Evolutionary conservation across 2,888 invertebrate species (phyloP), one percentile per base, ranked within the genome.

Genomic region (Drosophila bunnanda): DNA sequence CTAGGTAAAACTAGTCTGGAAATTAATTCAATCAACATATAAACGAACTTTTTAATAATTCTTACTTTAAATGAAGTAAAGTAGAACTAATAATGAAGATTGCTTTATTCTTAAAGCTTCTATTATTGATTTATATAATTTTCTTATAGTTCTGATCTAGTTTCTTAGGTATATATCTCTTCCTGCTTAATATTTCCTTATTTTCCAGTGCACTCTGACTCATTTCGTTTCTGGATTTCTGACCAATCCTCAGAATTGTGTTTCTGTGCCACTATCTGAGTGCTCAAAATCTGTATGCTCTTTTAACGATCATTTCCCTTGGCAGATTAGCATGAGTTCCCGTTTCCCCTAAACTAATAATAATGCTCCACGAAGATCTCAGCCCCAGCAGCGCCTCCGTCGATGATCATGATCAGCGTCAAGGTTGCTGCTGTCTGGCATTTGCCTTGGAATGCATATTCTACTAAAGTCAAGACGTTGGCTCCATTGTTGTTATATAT

Each of bases 371-470:
- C 56, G 17, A 32, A 56, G 59, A 59, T 39, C 30, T 30, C n/a
- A 12, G 55, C 39, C 55, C 36, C 46, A 52, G 73, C 48, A 58
- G 57, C 53, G 53, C 53, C 54, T 20, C 48, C 48, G 9, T 4
- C 48, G 30, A 20, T 50, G 59, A 62, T 67, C 78, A 76, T 68
- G 72, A 86, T 79, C 66, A 79, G 52, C 73, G 65, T 75, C 88
- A 83, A 88, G 86, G 88, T 85, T 38, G 43, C 50, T 32, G 50
- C 20, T 50, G 57, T 39, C 55, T 70, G 82, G 76, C 87, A 77
- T 83, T 82, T 85, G 85, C 76, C 77, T 72, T 80, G 80, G 70
- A 79, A 84, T 78, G 77, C 79, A 53, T 64, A 78, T 78, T 77
- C 77, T 70, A 82, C 76, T 76, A 76, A 70, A 68, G 79, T 72